Evolutionary conservation across 2,888 invertebrate genomes (phyloP), one percentile per base, ranked within the genome.

Genomic region (Amblyjoppa proteus): DNA sequence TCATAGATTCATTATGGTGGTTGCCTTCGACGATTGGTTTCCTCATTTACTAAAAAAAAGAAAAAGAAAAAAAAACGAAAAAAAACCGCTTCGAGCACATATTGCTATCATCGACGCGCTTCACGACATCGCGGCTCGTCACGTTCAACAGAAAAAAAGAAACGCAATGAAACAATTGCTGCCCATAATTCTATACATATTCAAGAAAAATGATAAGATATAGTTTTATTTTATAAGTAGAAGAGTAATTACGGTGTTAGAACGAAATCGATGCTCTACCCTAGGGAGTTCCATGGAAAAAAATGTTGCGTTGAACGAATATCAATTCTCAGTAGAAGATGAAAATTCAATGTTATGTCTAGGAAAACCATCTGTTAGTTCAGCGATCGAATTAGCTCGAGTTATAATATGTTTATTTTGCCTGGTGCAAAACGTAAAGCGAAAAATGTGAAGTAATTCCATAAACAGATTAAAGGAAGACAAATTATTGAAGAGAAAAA

Each of bases 11-110:
- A 80, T 83, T 81, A 11, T 51, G 64, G 61, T 56, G 45, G 41
- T 83, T 41, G 31, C 58, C 41, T 83, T 77, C 34, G 69, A 80
- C 53, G 53, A 74, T 80, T 83, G 16, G 73, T 80, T 85, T 28
- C 69, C 64, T 70, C 4, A 80, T 49, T 74, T 56, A 66, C 68
- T 28, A 34, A 31, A n/a, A 34, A 64, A 64, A 3, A 31, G 13
- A 4, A 53, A 53, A 53, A 28, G 2, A 20, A 6, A 61, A 13
- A 28, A 16, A 61, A 3, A 20, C 20, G 20, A 20, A 61, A 34
- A 34, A 64, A n/a, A 28, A 77, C 38, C 25, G 64, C 73, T 81
- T 58, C 41, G 53, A 69, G 56, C 31, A 68, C 41, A 31, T 68
- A 45, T 31, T 38, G 70, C 51, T 53, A 45, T 69, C 73, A 69